Base-by-base conservation (phyloP, 2,797 vertebrate species). In the Nyctibius grandis region DNA sequence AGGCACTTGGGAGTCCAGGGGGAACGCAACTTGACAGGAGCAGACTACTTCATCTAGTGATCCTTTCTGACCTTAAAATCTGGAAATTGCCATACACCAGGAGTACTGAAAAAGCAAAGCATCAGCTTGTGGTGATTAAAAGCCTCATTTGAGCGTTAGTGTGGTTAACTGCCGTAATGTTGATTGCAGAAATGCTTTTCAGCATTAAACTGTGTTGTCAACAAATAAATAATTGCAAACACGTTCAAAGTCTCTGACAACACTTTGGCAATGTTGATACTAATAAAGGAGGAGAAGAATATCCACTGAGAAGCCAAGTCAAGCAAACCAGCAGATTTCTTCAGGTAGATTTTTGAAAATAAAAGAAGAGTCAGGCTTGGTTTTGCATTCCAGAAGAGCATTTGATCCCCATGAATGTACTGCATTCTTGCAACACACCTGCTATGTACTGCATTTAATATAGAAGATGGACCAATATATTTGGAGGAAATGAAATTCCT, bases 31-130 rank as follows among this genome's bases (percentile, higher is more conserved):
- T 50, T 44, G 61, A 78, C 65, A 81, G 59, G 3, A 92, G 54
- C 18, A 80, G 64, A 53, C 50, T 57, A 57, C 28, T 2, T 73
- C 45, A 83, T 79, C 54, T 79, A 82, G n/a, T 40, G 31, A 87
- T 83, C 40, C 56, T 34, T 91, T 91, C 89, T 91, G 72, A 85
- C 72, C 72, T 91, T 87, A 77, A 70, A 38, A 79, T 92, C 81
- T 83, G 38, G 26, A 79, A 91, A 78, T 25, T 69, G 72, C 67
- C 42, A 18, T 36, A 51, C 15, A 72, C 28, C 28, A 56, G 47
- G 13, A 83, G 12, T 60, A 60, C 38, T 40, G 18, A 67, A n/a
- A 45, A 91, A 84, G 76, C 42, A 85, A 89, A 75, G 15, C 40
- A 91, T 36, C 40, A 54, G 54, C 31, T 36, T 56, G 15, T 54